Base-by-base conservation (phyloP, 2,888 invertebrate genomes). In the Halictus quadricinctus region DNA sequence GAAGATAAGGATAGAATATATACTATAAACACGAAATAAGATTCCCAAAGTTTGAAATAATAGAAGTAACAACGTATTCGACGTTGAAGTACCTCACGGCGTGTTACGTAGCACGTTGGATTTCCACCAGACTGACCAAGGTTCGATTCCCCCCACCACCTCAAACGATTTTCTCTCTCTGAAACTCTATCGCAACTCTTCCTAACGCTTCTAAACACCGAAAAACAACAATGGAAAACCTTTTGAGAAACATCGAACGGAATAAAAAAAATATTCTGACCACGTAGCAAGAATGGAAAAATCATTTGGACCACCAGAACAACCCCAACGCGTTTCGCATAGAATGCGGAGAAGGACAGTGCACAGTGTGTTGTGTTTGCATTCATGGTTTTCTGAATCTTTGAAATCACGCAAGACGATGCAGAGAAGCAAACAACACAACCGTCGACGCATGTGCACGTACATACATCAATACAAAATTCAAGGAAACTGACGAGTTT, bases 401-500 rank as follows among this genome's bases (percentile, higher is more conserved):
- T 78, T 58, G 58, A 76, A 76, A 69, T 70, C 76, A 58, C 48
- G 43, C 21, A 48, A 43, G 50, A 66, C 46, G 36, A 8, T 10
- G 69, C 21, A 41, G 50, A 41, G 76, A 69, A 58, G 58, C 5
- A 58, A 69, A 82, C 50, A 72, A 48, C 64, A 64, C 15, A 64
- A 64, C 29, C 15, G 29, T 29, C 64, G 29, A 7, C 15, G 64
- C 29, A 29, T 64, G 64, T 64, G 64, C 64, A 15, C 60, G 72
- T 25, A 29, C 72, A 69, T 60, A 72, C 46, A 70, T 66, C 77
- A 18, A 12, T 58, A 29, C 15, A 41, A 64, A 58, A 84, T 77
- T 77, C 70, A 46, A 4, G 25, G 50, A 60, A 48, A 70, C 25
- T 54, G 77, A 85, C 58, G 70, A 73, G 41, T 76, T 80, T 80